A percentile compares a stretch with the other conserved stretches of the same genome.
These are phyloP conservation scores for Plebejus argus DNA, from an alignment of 2,888 invertebrate species.

Conservation along the genomic window DNA sequence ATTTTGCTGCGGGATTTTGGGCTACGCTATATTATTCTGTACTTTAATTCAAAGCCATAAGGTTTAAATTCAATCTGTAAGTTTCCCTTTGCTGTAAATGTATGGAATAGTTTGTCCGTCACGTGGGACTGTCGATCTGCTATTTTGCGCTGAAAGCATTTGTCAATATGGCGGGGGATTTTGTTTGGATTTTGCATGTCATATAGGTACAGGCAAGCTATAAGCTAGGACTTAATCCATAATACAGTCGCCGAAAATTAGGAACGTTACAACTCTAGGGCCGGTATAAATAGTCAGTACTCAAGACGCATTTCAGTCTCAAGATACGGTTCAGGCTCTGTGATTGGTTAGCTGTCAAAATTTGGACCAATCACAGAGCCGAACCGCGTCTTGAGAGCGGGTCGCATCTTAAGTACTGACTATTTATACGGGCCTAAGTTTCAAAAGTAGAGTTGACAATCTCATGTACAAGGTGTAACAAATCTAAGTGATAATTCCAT, in stretches of 20 bases:
- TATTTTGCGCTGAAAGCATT: constrained; percentile 70
- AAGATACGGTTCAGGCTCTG: too few species aligned
- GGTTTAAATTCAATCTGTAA: background rate
- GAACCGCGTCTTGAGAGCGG: too few species aligned
- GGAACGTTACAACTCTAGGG: too few species aligned
- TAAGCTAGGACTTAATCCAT: background rate
- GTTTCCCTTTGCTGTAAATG: constrained; percentile 29
- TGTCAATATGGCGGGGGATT: constrained; percentile 59
- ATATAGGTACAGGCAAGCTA: background rate
- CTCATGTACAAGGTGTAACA: too few species aligned
- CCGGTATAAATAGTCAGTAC: too few species aligned
- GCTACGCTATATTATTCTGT: background rate
- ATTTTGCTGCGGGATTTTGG: background rate
- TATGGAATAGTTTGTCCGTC: constrained; percentile 56
- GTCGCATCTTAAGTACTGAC: too few species aligned
- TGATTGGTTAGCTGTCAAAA: too few species aligned
- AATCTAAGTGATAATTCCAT: too few species aligned
- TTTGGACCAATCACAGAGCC: too few species aligned
- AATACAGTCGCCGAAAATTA: background rate
- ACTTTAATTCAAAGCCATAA: background rate
- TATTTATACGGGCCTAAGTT: too few species aligned
- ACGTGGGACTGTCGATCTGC: constrained; percentile 52
- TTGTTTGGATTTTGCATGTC: constrained; percentile 16
- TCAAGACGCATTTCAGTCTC: too few species aligned
- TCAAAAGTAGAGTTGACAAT: too few species aligned